Conservation (phyloP, 2,113 vertebrate species). For the Corythoichthys intestinalis region DNA sequence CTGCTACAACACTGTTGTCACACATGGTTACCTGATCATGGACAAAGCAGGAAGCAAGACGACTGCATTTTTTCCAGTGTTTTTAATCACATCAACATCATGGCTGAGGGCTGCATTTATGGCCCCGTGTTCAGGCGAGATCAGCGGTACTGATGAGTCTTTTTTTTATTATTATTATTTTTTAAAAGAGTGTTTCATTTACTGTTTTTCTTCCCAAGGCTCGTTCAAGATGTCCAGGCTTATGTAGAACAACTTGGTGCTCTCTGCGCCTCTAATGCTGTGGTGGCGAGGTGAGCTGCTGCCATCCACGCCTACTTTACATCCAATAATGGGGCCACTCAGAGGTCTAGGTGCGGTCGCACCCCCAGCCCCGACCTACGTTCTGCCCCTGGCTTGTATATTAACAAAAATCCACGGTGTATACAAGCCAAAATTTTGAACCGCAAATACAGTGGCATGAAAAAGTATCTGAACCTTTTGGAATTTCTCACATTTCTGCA, state of each 20-base stretch:
- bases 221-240: slow-evolving; percentile 83
- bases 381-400: no score
- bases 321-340: no score
- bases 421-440: no score
- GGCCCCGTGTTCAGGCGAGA: slow-evolving; percentile 89
- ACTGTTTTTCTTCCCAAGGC: slow-evolving; percentile 65
- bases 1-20: slow-evolving; percentile 83
- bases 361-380: no score
- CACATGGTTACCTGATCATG: slow-evolving; percentile 74
- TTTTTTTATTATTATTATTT: background rate
- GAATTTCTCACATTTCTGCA: no score
- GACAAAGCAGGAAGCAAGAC: slow-evolving; percentile 13
- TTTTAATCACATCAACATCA: slow-evolving; percentile 74
- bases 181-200: background rate
- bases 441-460: no score
- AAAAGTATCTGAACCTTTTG: no score
- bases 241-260: slow-evolving; percentile 84
- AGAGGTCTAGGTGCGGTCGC: no score
- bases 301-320: no score
- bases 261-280: slow-evolving; percentile 78
- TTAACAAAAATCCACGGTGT: no score
- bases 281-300: slow-evolving; percentile 59
- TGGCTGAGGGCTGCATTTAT: slow-evolving; percentile 85
- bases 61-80: slow-evolving; percentile 68
- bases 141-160: slow-evolving; percentile 76